Base-by-base conservation (phyloP, 2,113 vertebrate genomes). In the Eulemur rufifrons region DNA sequence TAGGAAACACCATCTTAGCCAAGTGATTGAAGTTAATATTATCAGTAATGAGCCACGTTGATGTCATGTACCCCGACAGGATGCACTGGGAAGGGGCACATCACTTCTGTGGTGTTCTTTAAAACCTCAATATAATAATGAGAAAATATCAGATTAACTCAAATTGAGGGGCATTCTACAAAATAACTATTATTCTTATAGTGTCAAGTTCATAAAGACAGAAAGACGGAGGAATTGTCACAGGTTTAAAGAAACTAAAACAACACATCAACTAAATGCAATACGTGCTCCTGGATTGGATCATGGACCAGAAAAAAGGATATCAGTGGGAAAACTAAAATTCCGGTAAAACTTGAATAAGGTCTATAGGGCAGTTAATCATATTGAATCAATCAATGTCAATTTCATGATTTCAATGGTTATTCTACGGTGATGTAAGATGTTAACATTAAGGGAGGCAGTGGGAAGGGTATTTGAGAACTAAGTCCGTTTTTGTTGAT, bases 161-260 rank as follows among this genome's bases (percentile, higher is more conserved):
- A 34, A 54, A 42, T 15, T 7, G 23, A 83, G 11, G 34, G 77
- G 18, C 6, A 77, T 20, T 23, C 59, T 59, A 47, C 47, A 76
- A 56, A 89, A 54, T 89, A 89, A 78, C 34, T 89, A 64, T n/a
- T 37, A n/a, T 6, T 29, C 47, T 34, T n/a, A 92, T 59, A 52
- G 64, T 56, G 37, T 86, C n/a, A 66, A 56, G 27, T 56, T 54
- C 32, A 47, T 88, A 42, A 76, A 81, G 29, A 56, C 9, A 45
- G 27, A 61, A 59, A 34, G 3, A 42, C 17, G 42, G 9, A 59
- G 27, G 47, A 76, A 61, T n/a, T 87, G 63, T 76, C 39, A 87
- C 29, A 91, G 83, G 77, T 83, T 90, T 69, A 52, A 64, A 83
- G 71, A 89, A n/a, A 90, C 42, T 54, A 66, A 90, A 80, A 52